Evolutionary conservation across 2,797 vertebrate species (phyloP).

Genomic region (Sebastes cheni): DNA sequence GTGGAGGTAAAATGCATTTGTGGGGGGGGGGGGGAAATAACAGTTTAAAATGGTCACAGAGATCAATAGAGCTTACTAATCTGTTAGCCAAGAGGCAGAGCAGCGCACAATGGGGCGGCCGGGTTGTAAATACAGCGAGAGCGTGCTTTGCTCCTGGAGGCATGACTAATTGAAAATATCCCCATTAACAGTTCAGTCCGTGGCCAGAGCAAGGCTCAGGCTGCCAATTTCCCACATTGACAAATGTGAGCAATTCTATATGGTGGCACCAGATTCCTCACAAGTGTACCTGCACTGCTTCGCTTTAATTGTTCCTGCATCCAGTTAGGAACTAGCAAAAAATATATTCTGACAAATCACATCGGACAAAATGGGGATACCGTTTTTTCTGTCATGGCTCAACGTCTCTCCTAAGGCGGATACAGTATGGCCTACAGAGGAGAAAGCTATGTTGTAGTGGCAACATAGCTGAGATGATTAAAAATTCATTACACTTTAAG

Average conservation of each 20-base stretch:
- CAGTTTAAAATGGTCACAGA: conserved; percentile 44
- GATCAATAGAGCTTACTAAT: conserved; percentile 72
- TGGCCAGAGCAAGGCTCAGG: conserved; percentile 21
- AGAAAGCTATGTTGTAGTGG: background rate
- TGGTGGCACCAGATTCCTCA: conserved; percentile 35
- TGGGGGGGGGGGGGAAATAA: background rate
- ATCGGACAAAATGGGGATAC: background rate
- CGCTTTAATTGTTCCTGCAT: conserved; percentile 23
- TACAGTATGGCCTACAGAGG: background rate
- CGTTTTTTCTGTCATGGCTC: background rate
- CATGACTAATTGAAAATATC: conserved; percentile 80
- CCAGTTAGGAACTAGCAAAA: background rate
- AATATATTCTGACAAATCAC: conserved; percentile 16
- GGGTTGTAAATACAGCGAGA: conserved; percentile 60
- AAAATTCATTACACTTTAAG: conserved; percentile 22
- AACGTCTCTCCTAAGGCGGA: conserved; percentile 5
- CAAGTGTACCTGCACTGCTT: conserved; percentile 15
- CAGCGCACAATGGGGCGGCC: conserved; percentile 18
- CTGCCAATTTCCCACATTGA: conserved; percentile 58
- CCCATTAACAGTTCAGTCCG: conserved; percentile 63
- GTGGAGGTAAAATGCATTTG: conserved; percentile 11
- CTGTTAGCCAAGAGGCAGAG: conserved; percentile 55
- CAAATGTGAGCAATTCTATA: conserved; percentile 70
- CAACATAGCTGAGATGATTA: conserved; percentile 13
- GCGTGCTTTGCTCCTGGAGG: conserved; percentile 62